Evolutionary conservation across 1,140 invertebrate species (phyloP).

Genomic region (Neoseiulus cucumeris): DNA sequence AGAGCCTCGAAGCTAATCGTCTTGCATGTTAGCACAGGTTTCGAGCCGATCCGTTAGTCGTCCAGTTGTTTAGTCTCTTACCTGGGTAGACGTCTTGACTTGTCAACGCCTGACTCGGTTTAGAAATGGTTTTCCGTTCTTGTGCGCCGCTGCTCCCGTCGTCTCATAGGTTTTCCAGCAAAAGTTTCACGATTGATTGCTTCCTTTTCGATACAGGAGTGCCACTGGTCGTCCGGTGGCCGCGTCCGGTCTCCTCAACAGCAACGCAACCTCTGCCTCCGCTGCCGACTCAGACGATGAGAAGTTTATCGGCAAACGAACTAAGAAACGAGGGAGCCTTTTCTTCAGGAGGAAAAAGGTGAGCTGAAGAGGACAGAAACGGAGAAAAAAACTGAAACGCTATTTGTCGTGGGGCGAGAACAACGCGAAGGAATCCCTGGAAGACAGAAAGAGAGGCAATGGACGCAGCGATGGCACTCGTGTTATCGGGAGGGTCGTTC

Average conservation of each 20-base stretch:
- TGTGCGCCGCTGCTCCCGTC: not conserved
- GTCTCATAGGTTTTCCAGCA: too few relatives aligned
- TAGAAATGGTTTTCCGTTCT: too few relatives aligned
- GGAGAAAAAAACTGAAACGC: too few relatives aligned
- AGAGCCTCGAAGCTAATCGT: too few relatives aligned
- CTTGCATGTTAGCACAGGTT: too few relatives aligned
- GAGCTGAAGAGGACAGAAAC: conserved; percentile 19
- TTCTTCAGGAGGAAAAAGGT: conserved; percentile 76
- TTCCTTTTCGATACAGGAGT: not conserved
- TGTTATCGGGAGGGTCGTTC: too few relatives aligned
- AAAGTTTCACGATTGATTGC: not conserved
- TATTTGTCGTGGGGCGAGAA: too few relatives aligned
- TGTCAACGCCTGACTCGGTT: not conserved
- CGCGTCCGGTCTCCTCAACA: conserved; percentile 3
- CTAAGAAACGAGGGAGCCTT: conserved; percentile 54
- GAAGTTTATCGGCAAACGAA: conserved; percentile 54
- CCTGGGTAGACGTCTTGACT: not conserved
- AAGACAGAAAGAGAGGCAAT: too few relatives aligned
- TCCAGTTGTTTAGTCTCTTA: too few relatives aligned
- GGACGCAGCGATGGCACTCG: too few relatives aligned
- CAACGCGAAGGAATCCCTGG: too few relatives aligned
- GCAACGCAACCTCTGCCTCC: not conserved
- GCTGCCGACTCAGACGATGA: conserved; percentile 37
- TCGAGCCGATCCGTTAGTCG: too few relatives aligned
- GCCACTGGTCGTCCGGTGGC: conserved; percentile 5